Conservation (phyloP, 2,888 invertebrate species). For the Arrhopalites spinosus region DNA sequence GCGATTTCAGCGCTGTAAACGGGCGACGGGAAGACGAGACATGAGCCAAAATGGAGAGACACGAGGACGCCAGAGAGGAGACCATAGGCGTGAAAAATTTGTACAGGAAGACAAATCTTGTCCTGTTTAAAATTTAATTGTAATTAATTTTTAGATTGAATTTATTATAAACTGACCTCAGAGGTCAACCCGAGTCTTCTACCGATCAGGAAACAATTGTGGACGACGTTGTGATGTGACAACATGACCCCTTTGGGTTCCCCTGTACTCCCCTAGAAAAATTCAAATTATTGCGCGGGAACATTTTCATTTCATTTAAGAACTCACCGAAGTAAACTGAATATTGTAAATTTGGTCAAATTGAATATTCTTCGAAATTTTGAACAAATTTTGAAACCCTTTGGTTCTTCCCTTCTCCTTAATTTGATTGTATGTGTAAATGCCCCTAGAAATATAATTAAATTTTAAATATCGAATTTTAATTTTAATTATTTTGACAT, state of each 20-base stretch:
- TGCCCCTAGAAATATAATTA: no score
- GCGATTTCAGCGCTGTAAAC: constrained; percentile 64
- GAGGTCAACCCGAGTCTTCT: constrained; percentile 40
- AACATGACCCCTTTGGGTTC: constrained; percentile 61
- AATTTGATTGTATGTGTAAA: no score
- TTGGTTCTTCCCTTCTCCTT: constrained; percentile 59
- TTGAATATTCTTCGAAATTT: constrained; percentile 65
- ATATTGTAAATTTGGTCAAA: constrained; percentile 75
- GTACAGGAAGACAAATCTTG: constrained; percentile 62
- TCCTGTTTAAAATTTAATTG: constrained; percentile 45
- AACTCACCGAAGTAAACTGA: constrained; percentile 75
- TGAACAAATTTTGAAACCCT: constrained; percentile 57
- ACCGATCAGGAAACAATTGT: constrained; percentile 62
- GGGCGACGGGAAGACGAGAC: constrained; percentile 67
- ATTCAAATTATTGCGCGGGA: no score
- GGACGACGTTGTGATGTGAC: constrained; percentile 63
- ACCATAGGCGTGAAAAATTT: constrained; percentile 80
- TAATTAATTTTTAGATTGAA: no score
- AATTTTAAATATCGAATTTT: no score
- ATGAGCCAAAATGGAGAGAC: constrained; percentile 67
- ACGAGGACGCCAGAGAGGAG: constrained; percentile 68
- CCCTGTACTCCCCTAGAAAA: constrained; percentile 58
- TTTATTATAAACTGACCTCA: no score
- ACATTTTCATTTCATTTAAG: not conserved
- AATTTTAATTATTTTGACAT: no score